Evolutionary conservation across 2,888 invertebrate species (phyloP), one percentile per base, ranked within the genome.

Genomic region (Thymelicus lineola): DNA sequence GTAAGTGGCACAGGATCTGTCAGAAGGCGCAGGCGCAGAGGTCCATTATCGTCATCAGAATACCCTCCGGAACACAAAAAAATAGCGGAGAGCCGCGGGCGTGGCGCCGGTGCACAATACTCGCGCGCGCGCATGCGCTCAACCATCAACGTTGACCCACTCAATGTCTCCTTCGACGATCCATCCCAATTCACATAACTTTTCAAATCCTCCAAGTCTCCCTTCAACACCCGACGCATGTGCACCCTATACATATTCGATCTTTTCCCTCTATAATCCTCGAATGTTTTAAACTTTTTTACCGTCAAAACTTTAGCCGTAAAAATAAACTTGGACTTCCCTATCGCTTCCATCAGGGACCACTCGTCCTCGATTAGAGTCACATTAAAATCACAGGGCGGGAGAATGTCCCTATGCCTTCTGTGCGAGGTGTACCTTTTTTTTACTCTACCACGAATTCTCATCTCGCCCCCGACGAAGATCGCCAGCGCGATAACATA

Each of bases 1-100:
- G 94, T 94, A 75, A 94, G 81, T 6, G 94, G 93, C 72, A 94
- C 90, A n/a, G 94, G 94, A 76, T 93, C 94, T 17, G 93, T 91
- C 60, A 93, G 75, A 57, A 93, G 79, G 50, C 86, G 85, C 38
- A 94, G 81, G 59, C 88, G 82, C 12, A 83, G 79, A 1, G 85
- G 85, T 72, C 86, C 86, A 75, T 89, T 81, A 20, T 83, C 82
- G 61, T 79, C 75, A 36, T 87, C 86, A 15, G 77, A 78, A 59
- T 82, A 82, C 10, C 82, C 79, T 20, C 87, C 90, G 74, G 89
- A 87, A 71, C 94, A 90, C 66, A 94, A 80, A 76, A 94, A 94
- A 69, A 94, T 91, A 6, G 94, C 94, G 15, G 94, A 94, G 1
- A 93, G 86, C 0, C 93, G 84, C 15, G 94, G 90, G 1, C 93